Conservation (phyloP, 2,888 invertebrate genomes). For the Hipparchia sbordonii region DNA sequence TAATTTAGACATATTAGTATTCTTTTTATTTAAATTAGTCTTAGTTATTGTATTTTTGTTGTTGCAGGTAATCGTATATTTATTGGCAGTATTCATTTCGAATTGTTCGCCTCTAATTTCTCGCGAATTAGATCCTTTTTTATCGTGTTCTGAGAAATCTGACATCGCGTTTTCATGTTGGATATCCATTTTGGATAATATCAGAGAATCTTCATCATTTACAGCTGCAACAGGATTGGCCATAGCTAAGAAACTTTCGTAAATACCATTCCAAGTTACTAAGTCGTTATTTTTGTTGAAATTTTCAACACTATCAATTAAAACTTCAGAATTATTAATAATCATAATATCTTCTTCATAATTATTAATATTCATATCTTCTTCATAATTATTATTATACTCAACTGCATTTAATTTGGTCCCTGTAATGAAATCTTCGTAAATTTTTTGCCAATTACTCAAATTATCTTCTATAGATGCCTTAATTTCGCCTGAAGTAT, state of each 20-base stretch:
- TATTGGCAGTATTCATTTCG: neutral
- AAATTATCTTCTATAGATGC: neutral
- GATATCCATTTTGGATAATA: neutral
- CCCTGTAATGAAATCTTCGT: neutral
- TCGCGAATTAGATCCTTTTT: neutral
- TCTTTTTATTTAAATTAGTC: neutral
- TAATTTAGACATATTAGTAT: neutral
- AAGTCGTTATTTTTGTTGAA: neutral
- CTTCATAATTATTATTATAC: too few relatives aligned
- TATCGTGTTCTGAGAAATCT: neutral
- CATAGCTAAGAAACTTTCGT: neutral
- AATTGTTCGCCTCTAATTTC: neutral
- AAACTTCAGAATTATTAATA: too few relatives aligned
- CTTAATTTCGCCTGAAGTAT: neutral
- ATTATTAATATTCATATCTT: too few relatives aligned
- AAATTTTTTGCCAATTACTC: neutral
- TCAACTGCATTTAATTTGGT: too few relatives aligned
- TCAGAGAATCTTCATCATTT: neutral
- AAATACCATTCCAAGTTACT: slow-evolving; percentile 4
- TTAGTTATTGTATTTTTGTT: neutral
- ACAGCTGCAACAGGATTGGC: neutral
- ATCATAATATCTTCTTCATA: too few relatives aligned
- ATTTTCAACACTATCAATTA: neutral
- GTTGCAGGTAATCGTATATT: neutral
- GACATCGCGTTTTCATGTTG: neutral